Conservation (phyloP, 2,113 vertebrate genomes). For the Sminthopsis crassicaudata region DNA sequence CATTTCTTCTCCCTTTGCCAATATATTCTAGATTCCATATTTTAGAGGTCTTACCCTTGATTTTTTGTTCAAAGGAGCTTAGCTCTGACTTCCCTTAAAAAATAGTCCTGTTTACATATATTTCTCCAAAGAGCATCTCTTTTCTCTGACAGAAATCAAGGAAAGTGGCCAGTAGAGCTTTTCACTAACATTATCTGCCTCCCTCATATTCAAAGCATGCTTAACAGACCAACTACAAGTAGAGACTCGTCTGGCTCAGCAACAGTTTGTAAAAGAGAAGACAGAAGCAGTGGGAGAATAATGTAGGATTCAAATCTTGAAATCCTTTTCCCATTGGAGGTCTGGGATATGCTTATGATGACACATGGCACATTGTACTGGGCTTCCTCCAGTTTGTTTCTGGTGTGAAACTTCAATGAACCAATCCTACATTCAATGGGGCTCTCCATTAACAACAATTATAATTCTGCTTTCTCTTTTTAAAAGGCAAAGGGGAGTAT, state of each 20-base stretch:
- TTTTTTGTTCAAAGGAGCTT: constrained; percentile 5
- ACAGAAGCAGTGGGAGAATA: background rate
- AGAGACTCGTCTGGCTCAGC: background rate
- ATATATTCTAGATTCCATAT: background rate
- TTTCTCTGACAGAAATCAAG: background rate
- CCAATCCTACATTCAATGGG: background rate
- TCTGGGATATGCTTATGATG: background rate
- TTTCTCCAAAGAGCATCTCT: background rate
- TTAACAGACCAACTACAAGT: background rate
- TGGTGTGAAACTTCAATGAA: background rate
- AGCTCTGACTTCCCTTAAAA: background rate
- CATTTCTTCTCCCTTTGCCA: background rate
- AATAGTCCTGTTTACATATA: background rate
- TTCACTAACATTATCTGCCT: background rate
- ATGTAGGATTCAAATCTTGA: background rate
- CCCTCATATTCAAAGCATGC: background rate
- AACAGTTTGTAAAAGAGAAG: background rate
- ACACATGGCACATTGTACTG: background rate
- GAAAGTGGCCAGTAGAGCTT: background rate
- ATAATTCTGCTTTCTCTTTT: background rate
- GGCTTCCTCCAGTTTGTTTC: background rate
- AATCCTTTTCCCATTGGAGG: background rate
- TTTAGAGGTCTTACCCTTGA: background rate
- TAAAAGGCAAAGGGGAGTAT: background rate
- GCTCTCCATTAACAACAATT: background rate